Conservation (phyloP, 1,140 invertebrate species). For the Eurosta solidaginis region DNA sequence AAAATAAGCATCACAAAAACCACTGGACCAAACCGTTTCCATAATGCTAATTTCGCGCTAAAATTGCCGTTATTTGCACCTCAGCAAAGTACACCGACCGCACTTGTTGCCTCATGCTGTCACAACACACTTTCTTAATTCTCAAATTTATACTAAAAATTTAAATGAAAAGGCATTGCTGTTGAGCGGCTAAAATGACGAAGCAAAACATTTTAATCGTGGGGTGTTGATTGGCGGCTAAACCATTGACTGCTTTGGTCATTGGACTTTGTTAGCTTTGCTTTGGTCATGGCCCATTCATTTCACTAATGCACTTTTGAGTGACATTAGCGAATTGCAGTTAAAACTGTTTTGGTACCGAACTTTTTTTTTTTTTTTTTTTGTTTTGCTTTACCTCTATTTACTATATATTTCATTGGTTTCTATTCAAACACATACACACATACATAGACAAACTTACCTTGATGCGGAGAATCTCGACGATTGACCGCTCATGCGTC, state of each 20-base stretch:
- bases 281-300: constrained; percentile 8
- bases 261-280: not conserved
- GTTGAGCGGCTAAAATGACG: not conserved
- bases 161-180: not conserved
- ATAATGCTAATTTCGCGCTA: not conserved
- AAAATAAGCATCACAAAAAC: too few species aligned
- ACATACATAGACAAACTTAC: constrained; percentile 40
- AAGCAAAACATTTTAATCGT: not conserved
- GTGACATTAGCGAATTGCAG: not conserved
- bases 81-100: not conserved
- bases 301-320: not conserved
- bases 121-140: not conserved
- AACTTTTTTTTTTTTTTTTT: not conserved
- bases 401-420: not conserved
- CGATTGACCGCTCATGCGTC: constrained; percentile 52
- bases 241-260: not conserved
- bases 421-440: not conserved
- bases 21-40: not conserved
- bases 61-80: not conserved
- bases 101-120: not conserved
- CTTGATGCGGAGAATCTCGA: constrained; percentile 62
- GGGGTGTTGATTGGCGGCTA: not conserved
- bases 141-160: constrained; percentile 1
- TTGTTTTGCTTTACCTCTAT: not conserved
- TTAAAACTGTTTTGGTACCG: not conserved